Evolutionary conservation across 2,888 invertebrate species (phyloP), one percentile per base, ranked within the genome.

Genomic region (Phortica okadai): DNA sequence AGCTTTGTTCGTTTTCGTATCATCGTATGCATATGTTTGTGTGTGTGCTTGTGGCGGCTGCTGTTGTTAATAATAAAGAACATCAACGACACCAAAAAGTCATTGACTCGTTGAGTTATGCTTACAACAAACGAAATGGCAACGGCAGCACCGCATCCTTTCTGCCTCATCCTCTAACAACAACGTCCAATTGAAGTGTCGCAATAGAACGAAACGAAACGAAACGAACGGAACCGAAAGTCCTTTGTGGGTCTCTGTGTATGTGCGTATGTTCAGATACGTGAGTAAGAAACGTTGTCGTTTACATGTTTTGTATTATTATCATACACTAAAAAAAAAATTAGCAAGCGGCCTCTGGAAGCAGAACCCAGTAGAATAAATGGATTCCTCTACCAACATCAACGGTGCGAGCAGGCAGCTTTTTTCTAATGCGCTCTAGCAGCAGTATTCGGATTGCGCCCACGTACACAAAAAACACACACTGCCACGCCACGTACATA

Each of bases 21-120:
- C 50, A 62, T 16, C 56, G 42, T 69, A 41, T 74, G 62, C 56
- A 59, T 73, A 45, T 74, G 56, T 77, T 45, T 73, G 25, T 59
- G 6, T 79, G 59, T 78, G 70, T 75, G 70, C 64, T 76, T 80
- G 73, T 78, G 73, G 59, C 77, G 82, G 81, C 70, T 77, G 83
- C 77, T 85, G 85, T 84, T 89, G 88, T 88, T 89, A 83, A 86
- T 89, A 89, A 86, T 88, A 88, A 87, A 88, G 84, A 86, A 85
- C 86, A 88, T 88, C 84, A 88, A 86, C 88, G 84, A 87, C 86
- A 88, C 86, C 88, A 88, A 89, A 87, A 90, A 89, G 89, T 90
- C 89, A 89, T 89, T 89, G 89, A 89, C 90, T 90, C 86, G 85
- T 86, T 89, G 88, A 88, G 87, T 87, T 89, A 87, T 88, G 88